Evolutionary conservation across 2,113 vertebrate species (phyloP), one percentile per base, ranked within the genome.

Genomic region (Nothocercus julius): DNA sequence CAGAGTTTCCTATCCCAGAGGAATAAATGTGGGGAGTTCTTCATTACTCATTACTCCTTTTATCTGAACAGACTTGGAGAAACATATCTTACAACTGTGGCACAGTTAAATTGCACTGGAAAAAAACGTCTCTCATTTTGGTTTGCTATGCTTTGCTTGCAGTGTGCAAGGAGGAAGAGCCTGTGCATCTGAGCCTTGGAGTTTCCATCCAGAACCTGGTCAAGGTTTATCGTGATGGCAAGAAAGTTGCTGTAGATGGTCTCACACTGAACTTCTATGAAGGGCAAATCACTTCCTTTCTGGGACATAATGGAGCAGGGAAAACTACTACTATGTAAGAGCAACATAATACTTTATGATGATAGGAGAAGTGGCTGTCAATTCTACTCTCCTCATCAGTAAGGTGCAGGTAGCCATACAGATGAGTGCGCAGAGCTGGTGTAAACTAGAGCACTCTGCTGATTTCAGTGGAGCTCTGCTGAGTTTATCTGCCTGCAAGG

Each of bases 271-370:
- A 99, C 90, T 99, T 99, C 97, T 99, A 99, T 1, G 99, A 99
- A 96, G 99, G 99, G 61, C 99, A 99, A 81, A 99, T 99, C 95
- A 99, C 99, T 2, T 99, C 99, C 21, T 99, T 99, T 94, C 96
- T 99, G 88, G 99, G 99, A 68, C 99, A 99, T 97, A 99, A 99
- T 16, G 99, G 99, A 97, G 99, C 99, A 3, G 99, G 99, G 22
- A 99, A 99, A 96, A 99, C 99, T 36, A 99, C 99, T 32, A 99
- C 99, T 51, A 99, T 99, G 99, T 99, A 98, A 99, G 99, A 86
- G 61, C 15, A 82, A 90, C 47, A 58, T 9, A 38, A 44, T 77
- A 13, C 9, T 56, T 67, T 73, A 66, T 84, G 53, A 27, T 22
- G 47, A 14, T n/a, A 21, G 25, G 17, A 10, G 20, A 82, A 79